Evolutionary conservation across 2,113 vertebrate genomes (phyloP), one percentile per base, ranked within the genome.

Genomic region (Loxodonta africana): DNA sequence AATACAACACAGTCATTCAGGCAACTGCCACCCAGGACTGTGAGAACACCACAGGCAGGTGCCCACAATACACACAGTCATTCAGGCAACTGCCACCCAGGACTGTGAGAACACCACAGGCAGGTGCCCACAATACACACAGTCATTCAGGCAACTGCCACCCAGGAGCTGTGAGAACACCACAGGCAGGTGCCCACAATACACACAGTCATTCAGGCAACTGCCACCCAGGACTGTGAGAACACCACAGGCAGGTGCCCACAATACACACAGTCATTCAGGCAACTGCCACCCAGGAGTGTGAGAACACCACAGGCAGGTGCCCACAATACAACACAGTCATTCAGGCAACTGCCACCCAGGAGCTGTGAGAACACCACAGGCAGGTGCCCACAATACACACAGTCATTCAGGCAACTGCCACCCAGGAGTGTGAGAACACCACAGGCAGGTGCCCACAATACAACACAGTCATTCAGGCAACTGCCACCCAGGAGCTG

Each of bases 121-220:
- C n/a, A n/a, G n/a, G n/a, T n/a, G n/a, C n/a, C n/a, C n/a, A n/a
- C 20, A 86, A 85, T 30, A 80, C 84, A 57, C 20, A 46, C 86
- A 69, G 41, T 71, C 83, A 81, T 46, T 71, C 77, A 88, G 88
- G 83, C 15, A 26, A 62, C 73, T 88, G 57, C 89, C 95, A 81
- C 21, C 30, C 12, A 62, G 23, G 46, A 67, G n/a, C 53, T 41
- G 23, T n/a, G 30, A 95, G 18, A 84, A 41, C 15, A 67, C 44
- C 44, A 87, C 12, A 37, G 7, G 53, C n/a, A n/a, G n/a, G n/a
- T n/a, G n/a, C n/a, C n/a, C n/a, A n/a, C 20, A 86, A 85, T 30
- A 80, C 84, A 57, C 20, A 46, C 86, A 69, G 41, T 71, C 83
- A 81, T 46, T 71, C 77, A 88, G 88, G 83, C 15, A 26, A 62